Evolutionary conservation across 1,140 invertebrate species (phyloP), one percentile per base, ranked within the genome.

Genomic region (Diabrotica undecimpunctata): DNA sequence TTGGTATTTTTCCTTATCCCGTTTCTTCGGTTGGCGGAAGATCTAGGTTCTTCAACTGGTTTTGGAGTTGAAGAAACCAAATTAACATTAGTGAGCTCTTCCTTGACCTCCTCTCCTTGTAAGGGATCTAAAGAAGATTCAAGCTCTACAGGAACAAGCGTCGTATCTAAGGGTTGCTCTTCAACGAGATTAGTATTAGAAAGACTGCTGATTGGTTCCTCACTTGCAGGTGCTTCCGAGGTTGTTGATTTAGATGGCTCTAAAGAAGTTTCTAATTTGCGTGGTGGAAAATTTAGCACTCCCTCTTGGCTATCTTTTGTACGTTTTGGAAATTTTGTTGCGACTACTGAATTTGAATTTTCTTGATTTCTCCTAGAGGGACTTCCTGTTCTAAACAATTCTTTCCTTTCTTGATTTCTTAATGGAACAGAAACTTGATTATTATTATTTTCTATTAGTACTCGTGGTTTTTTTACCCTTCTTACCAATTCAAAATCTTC

Each of bases 381-480:
- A 14, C 8, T 60, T 25, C 50, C 11, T 7, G 13, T 13, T 46
- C 25, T 46, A 46, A n/a, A 10, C 3, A n/a, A n/a, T 46, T 10
- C 8, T n/a, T 3, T 10, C 3, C n/a, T 46, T 0, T 46, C 41
- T 46, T 5, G 3, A n/a, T 6, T 46, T 6, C 41, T 46, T 46
- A n/a, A 46, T 6, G n/a, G 41, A n/a, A 46, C 70, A 57, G 73
- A 69, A 36, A 61, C 64, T n/a, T 67, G 61, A 65, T 77, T 74
- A 60, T 72, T 76, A 61, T 66, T 68, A 14, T 51, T 73, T 68
- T 76, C 74, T 12, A 75, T 75, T 25, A 77, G 63, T 2, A 76
- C 72, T 62, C 72, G 67, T 9, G 73, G 62, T 70, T 73, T 72
- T 37, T 65, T 61, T 46, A 67, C 62, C 66, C 70, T 68, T 58